Evolutionary conservation across 2,888 invertebrate genomes (phyloP).

Genomic region (Cheilosia grossa): DNA sequence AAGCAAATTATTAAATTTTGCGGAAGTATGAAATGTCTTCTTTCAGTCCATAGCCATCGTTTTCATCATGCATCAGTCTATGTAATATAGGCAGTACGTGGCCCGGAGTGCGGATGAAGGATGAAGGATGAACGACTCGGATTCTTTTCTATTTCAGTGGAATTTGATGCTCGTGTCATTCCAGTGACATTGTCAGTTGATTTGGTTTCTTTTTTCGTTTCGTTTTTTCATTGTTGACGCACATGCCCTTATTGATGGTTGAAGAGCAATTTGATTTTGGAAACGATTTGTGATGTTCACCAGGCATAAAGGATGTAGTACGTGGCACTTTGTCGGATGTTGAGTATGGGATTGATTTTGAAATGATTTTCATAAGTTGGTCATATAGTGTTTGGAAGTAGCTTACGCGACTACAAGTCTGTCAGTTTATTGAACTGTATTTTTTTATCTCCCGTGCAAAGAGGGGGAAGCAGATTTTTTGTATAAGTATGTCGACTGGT

Average conservation of each 20-base stretch:
- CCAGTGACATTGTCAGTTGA: constrained; percentile 21
- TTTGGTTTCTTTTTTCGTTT: background rate
- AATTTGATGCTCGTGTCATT: constrained; percentile 32
- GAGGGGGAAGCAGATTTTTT: too few species aligned
- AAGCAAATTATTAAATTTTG: constrained; percentile 70
- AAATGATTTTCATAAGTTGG: background rate
- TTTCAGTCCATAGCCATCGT: constrained; percentile 20
- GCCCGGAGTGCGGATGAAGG: constrained; percentile 20
- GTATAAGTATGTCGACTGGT: too few species aligned
- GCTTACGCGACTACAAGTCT: too few species aligned
- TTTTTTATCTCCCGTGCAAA: too few species aligned
- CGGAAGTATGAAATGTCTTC: constrained; percentile 68
- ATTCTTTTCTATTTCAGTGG: constrained; percentile 29
- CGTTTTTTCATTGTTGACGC: constrained; percentile 2
- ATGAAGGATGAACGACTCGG: constrained; percentile 31
- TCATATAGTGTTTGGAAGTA: too few species aligned
- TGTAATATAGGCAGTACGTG: background rate
- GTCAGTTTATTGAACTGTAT: too few species aligned
- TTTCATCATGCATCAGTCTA: constrained; percentile 27
- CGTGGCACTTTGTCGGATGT: constrained; percentile 21
- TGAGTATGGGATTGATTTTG: background rate
- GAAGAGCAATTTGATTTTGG: constrained; percentile 55
- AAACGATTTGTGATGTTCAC: constrained; percentile 52
- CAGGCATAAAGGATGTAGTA: constrained; percentile 33
- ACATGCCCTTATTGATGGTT: constrained; percentile 40